Evolutionary conservation across 2,113 vertebrate genomes (phyloP).

Genomic region (Centrocercus urophasianus): DNA sequence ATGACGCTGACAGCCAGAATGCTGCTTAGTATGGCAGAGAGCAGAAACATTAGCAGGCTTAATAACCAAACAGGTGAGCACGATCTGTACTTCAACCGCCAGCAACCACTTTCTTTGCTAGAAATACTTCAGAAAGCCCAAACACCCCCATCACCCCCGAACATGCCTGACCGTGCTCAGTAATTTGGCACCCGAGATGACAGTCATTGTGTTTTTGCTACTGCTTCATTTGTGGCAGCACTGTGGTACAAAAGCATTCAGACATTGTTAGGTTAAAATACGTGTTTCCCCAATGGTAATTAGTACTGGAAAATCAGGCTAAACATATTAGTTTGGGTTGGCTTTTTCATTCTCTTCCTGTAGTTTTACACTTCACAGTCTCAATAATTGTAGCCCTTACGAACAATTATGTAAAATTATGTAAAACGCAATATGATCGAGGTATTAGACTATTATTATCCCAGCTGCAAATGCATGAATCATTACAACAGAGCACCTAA

Average conservation of each 20-base stretch:
- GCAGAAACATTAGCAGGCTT: background rate
- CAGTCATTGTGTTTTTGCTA: background rate
- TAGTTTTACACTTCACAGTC: constrained; percentile 60
- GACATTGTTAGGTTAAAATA: constrained; percentile 46
- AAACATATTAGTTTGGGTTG: constrained; percentile 32
- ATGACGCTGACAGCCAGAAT: background rate
- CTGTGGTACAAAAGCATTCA: background rate
- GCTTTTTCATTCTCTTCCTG: constrained; percentile 49
- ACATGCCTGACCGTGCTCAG: background rate
- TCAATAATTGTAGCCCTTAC: constrained; percentile 57
- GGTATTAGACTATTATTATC: constrained; percentile 52
- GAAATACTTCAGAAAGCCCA: background rate
- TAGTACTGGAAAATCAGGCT: constrained; percentile 58
- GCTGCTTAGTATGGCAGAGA: constrained; percentile 13
- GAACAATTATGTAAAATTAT: constrained; percentile 68
- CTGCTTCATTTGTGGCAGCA: background rate
- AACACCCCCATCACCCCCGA: background rate
- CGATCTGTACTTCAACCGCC: background rate
- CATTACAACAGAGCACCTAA: constrained; percentile 23
- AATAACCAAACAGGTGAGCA: background rate
- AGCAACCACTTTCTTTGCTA: background rate
- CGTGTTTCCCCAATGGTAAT: constrained; percentile 59
- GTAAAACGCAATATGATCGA: constrained; percentile 58
- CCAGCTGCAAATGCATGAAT: constrained; percentile 29
- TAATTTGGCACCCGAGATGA: constrained; percentile 8